Evolutionary conservation across 2,888 invertebrate genomes (phyloP).

Genomic region (Drosophila kokeensis): DNA sequence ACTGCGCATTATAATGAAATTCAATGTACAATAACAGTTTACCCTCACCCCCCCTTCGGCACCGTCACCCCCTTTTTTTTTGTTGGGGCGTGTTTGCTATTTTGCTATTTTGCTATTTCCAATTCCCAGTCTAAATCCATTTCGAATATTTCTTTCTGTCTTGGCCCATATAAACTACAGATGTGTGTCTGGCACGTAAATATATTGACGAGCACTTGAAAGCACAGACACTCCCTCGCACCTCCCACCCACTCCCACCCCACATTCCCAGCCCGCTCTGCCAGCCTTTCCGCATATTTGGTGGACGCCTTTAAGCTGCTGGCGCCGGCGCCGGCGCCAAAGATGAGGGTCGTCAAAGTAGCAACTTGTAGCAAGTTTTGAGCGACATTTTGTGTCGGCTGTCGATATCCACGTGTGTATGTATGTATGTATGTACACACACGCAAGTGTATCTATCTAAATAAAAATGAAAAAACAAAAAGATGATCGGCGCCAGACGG

Average conservation of each 20-base stretch:
- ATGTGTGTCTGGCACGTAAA: slow-evolving; percentile 19
- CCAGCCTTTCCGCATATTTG: not conserved
- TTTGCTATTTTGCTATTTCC: not conserved
- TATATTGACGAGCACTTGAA: slow-evolving; percentile 55
- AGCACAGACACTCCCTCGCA: slow-evolving; percentile 2
- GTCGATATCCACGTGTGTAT: slow-evolving; percentile 19
- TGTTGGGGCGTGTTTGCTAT: not conserved
- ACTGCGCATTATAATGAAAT: not conserved
- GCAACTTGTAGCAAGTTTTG: slow-evolving; percentile 53
- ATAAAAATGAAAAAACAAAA: slow-evolving; percentile 11
- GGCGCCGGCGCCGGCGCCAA: slow-evolving; percentile 66
- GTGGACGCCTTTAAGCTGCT: slow-evolving; percentile 44
- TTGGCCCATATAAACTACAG: slow-evolving; percentile 34
- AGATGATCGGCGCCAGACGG: slow-evolving; percentile 69
- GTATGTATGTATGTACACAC: not conserved
- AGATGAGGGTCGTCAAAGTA: slow-evolving; percentile 58
- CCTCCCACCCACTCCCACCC: not conserved
- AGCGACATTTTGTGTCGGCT: slow-evolving; percentile 67
- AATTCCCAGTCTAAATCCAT: slow-evolving; percentile 20
- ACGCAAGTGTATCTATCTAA: slow-evolving; percentile 8
- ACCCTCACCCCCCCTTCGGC: not conserved
- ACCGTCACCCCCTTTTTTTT: not conserved
- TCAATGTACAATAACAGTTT: not conserved
- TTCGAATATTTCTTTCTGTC: slow-evolving; percentile 1
- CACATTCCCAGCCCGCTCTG: not conserved